Percentiles rank a stretch among this genome's conserved stretches.
Evolutionary conservation across 2,888 invertebrate genomes (phyloP).

Genomic region (Allolobophora icterica): DNA sequence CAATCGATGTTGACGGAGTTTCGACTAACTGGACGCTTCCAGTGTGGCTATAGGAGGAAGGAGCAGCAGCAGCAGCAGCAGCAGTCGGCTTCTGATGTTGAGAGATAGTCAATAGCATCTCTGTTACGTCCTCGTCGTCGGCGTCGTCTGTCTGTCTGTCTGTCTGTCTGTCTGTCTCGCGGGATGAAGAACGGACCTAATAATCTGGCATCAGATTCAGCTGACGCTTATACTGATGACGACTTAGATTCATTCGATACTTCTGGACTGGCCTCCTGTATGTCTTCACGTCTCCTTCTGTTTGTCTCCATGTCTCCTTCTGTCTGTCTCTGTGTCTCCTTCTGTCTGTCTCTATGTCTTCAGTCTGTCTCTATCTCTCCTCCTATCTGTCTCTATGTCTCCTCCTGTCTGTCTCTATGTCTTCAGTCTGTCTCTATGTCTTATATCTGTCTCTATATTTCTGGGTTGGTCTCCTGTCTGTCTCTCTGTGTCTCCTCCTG

Average conservation of each 20-base stretch:
- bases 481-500: too few species aligned
- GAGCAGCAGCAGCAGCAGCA: background rate
- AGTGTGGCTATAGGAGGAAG: background rate
- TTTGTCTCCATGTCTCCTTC: background rate
- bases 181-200: background rate
- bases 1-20: background rate
- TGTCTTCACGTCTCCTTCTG: background rate
- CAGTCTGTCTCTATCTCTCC: too few species aligned
- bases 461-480: too few species aligned
- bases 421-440: too few species aligned
- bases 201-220: background rate
- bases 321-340: too few species aligned
- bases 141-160: background rate
- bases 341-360: too few species aligned
- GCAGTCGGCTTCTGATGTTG: background rate
- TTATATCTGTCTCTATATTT: too few species aligned
- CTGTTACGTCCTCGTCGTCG: background rate
- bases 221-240: background rate
- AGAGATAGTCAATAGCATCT: background rate
- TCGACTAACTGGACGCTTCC: background rate
- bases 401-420: too few species aligned
- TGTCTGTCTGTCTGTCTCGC: background rate
- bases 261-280: too few species aligned
- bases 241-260: background rate
- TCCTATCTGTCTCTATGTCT: too few species aligned